Evolutionary conservation across 1,140 invertebrate genomes (phyloP).

Genomic region (Sycophila sp.): DNA sequence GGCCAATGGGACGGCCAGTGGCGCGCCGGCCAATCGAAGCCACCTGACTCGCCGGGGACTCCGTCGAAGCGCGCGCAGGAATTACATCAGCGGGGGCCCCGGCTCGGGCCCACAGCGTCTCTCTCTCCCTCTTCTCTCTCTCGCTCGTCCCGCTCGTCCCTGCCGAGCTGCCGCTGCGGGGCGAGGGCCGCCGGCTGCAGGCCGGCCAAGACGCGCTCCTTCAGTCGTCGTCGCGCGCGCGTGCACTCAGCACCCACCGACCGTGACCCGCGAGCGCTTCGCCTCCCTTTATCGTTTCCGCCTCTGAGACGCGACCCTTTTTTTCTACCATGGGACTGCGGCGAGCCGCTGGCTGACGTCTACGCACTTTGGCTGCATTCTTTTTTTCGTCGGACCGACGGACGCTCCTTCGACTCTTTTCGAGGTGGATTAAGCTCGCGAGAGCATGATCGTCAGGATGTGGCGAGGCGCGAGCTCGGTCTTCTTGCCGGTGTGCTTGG

Average conservation of each 20-base stretch:
- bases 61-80: neutral
- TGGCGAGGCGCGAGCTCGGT: neutral
- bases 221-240: constrained; percentile 51
- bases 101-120: constrained; percentile 16
- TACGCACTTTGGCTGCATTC: neutral
- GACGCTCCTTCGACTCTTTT: neutral
- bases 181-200: constrained; percentile 30
- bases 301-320: neutral
- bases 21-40: neutral
- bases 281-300: neutral
- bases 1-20: no score
- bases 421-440: neutral
- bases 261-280: neutral
- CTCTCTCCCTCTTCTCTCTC: constrained; percentile 33
- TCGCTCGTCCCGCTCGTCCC: constrained; percentile 16
- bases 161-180: neutral
- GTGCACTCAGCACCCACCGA: constrained; percentile 19
- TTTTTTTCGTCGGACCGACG: neutral
- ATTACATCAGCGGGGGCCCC: constrained; percentile 33
- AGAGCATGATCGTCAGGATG: constrained; percentile 13
- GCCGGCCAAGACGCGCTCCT: constrained; percentile 31
- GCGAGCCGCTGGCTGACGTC: neutral
- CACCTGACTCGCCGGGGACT: neutral
- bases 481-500: neutral
- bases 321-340: neutral